Evolutionary conservation across 2,113 vertebrate species (phyloP).

Genomic region (Pterophyllum scalare): DNA sequence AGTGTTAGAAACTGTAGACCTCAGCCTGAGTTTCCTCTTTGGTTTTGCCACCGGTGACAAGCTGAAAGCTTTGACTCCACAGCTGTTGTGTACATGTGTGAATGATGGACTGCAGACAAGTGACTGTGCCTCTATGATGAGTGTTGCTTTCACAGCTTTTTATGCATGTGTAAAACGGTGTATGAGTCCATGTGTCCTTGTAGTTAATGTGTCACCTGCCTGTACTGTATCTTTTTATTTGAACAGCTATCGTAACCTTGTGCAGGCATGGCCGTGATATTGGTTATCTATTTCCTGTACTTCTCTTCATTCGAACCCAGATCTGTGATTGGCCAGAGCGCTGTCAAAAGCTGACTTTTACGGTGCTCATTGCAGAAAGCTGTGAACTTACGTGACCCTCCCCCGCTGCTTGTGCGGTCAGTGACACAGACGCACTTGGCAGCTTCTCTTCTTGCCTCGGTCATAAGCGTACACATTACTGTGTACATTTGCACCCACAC

Average conservation of each 20-base stretch:
- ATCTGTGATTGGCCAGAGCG: conserved; percentile 43
- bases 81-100: conserved; percentile 42
- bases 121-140: neutral
- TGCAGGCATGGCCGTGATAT: conserved; percentile 32
- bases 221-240: conserved; percentile 24
- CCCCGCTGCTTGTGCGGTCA: conserved; percentile 73
- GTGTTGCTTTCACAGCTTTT: conserved; percentile 9
- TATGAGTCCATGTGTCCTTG: neutral
- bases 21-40: conserved; percentile 50
- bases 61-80: conserved; percentile 46
- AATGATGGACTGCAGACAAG: conserved; percentile 22
- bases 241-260: conserved; percentile 36
- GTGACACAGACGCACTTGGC: conserved; percentile 73
- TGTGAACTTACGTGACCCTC: conserved; percentile 78
- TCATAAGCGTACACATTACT: conserved; percentile 42
- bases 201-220: conserved; percentile 29
- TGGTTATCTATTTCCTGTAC: conserved; percentile 61
- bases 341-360: conserved; percentile 51
- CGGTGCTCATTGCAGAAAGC: conserved; percentile 59
- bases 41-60: conserved; percentile 56
- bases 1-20: conserved; percentile 58
- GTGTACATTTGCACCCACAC: conserved; percentile 35
- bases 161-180: neutral
- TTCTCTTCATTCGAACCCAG: conserved; percentile 21
- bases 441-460: conserved; percentile 61